Base-by-base conservation (phyloP, 2,113 vertebrate genomes). In the Mesocricetus auratus region DNA sequence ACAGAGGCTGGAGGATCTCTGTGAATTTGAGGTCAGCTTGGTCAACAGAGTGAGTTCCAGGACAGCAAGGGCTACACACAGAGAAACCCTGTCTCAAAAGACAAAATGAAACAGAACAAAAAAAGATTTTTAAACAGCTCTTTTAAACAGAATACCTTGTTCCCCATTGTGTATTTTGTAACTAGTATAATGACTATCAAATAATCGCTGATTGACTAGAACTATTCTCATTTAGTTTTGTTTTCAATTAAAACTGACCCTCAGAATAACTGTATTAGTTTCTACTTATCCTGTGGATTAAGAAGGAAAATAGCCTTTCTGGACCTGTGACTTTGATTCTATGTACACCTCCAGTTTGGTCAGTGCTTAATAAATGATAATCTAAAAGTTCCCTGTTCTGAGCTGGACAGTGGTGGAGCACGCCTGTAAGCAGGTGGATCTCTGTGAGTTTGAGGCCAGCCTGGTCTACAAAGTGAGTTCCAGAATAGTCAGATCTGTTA, bases 301-400 rank as follows among this genome's bases (percentile, higher is more conserved):
- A 68, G 87, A 83, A 45, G 31, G 90, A 92, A 96, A 68, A 88
- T 62, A 71, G 50, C 21, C 53, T 89, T 96, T 96, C 24, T 68
- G 50, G 42, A 96, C 74, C 24, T 81, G 31, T 66, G 87, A 31
- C 64, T 87, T 60, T 94, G 95, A 86, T 68, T n/a, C 77, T 68
- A 93, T 56, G 3, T 15, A 90, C 22, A 85, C 5, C 24, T 94
- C 22, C 50, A 74, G 10, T 47, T 90, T 94, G 95, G 50, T 87
- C 83, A 26, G 74, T 69, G 26, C 10, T 47, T n/a, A 62, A 36
- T 36, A 74, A 78, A 64, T n/a, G 21, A 24, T 64, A 64, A 62
- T 78, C 86, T 95, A 85, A 94, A 96, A 86, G 62, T 83, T 75
- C 39, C 89, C 77, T 39, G 69, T 17, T 82, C 56, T 78, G 94